Conservation (phyloP, 1,140 invertebrate genomes). For the Tenebrio molitor region DNA sequence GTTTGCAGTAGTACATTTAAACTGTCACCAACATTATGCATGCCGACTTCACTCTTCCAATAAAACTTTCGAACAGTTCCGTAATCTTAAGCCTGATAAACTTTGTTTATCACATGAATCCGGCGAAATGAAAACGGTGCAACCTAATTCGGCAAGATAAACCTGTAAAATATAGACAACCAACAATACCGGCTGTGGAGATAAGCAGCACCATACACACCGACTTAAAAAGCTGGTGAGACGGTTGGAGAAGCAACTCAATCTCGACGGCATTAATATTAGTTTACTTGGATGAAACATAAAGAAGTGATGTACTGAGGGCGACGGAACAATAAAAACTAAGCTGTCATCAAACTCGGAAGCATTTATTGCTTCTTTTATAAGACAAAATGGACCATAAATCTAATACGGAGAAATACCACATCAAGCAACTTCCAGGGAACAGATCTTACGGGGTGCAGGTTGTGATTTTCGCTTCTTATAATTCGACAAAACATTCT, state of each 20-base stretch:
- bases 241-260: background rate
- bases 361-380: conserved; percentile 6
- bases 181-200: background rate
- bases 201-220: too few species aligned
- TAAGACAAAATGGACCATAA: conserved; percentile 19
- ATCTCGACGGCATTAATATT: conserved; percentile 15
- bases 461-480: background rate
- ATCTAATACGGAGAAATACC: conserved; percentile 6
- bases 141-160: conserved; percentile 9
- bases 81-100: conserved; percentile 33
- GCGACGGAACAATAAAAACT: conserved; percentile 5
- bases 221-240: background rate
- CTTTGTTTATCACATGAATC: conserved; percentile 16
- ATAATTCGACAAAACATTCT: conserved; percentile 4
- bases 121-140: conserved; percentile 10
- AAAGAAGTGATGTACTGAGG: conserved; percentile 3
- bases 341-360: conserved; percentile 6
- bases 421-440: background rate
- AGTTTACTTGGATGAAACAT: conserved; percentile 1
- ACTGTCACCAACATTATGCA: conserved; percentile 23
- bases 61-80: conserved; percentile 30
- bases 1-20: conserved; percentile 1
- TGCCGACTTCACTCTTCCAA: conserved; percentile 8
- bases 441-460: background rate
- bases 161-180: conserved; percentile 18